Evolutionary conservation across 2,113 vertebrate genomes (phyloP).

Genomic region (Chelonoidis abingdonii): DNA sequence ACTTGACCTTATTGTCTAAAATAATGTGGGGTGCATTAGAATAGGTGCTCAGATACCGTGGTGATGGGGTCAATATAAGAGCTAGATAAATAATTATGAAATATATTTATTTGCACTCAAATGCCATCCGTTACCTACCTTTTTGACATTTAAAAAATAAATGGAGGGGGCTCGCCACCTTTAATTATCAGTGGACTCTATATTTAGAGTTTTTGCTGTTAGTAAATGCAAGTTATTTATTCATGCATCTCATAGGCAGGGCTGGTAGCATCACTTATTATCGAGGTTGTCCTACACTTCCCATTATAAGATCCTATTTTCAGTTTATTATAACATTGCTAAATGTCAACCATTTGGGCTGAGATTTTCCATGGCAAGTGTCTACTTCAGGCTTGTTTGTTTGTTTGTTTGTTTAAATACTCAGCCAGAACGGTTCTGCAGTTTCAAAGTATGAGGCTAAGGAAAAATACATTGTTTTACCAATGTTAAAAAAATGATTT

Average conservation of each 20-base stretch:
- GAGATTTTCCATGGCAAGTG: neutral
- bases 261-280: neutral
- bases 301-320: neutral
- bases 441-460: neutral
- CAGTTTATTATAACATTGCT: neutral
- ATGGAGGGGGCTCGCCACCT: neutral
- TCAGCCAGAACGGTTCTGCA: neutral
- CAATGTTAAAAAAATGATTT: neutral
- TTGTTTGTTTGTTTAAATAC: neutral
- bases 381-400: neutral
- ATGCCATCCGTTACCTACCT: neutral
- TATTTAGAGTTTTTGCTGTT: neutral
- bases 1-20: neutral
- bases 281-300: neutral
- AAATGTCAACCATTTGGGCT: neutral
- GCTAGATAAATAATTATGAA: neutral
- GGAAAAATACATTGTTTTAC: neutral
- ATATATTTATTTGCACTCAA: neutral
- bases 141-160: neutral
- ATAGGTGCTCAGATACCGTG: neutral
- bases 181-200: neutral
- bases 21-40: neutral
- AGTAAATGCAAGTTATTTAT: neutral
- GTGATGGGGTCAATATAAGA: neutral
- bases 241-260: neutral